Percentiles rank a stretch among this genome's conserved stretches.
Conservation (phyloP, 2,888 invertebrate species). For the Drosophila fungiperda region DNA sequence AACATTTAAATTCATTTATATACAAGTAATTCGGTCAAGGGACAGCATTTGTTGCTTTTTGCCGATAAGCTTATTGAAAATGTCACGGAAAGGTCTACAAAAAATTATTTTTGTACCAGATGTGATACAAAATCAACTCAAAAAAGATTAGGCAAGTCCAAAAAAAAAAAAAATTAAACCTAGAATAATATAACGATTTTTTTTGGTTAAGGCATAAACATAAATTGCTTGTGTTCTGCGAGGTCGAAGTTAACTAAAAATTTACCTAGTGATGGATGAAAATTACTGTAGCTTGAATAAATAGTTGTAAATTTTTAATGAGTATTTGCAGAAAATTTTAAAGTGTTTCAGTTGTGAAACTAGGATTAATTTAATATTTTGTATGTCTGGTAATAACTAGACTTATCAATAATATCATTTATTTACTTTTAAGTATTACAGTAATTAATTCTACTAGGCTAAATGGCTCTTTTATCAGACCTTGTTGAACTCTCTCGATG, state of each 20-base stretch:
- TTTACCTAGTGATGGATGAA: neutral
- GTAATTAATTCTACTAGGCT: neutral
- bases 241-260: neutral
- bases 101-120: conserved; percentile 8
- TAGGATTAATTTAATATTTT: neutral
- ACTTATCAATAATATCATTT: neutral
- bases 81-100: conserved; percentile 39
- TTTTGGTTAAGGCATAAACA: neutral
- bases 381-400: neutral
- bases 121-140: conserved; percentile 11
- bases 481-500: conserved; percentile 7
- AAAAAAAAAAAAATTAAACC: neutral
- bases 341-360: neutral
- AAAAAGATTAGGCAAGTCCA: conserved; percentile 11
- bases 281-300: neutral
- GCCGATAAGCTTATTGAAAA: conserved; percentile 42
- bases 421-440: neutral
- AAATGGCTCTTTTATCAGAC: neutral
- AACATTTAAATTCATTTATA: neutral
- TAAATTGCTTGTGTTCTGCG: neutral
- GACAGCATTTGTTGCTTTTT: conserved; percentile 35
- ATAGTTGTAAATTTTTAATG: neutral
- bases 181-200: neutral
- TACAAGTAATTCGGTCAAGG: neutral
- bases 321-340: neutral